Evolutionary conservation across 2,888 invertebrate genomes (phyloP), one percentile per base, ranked within the genome.

Genomic region (Endotricha flammealis): DNA sequence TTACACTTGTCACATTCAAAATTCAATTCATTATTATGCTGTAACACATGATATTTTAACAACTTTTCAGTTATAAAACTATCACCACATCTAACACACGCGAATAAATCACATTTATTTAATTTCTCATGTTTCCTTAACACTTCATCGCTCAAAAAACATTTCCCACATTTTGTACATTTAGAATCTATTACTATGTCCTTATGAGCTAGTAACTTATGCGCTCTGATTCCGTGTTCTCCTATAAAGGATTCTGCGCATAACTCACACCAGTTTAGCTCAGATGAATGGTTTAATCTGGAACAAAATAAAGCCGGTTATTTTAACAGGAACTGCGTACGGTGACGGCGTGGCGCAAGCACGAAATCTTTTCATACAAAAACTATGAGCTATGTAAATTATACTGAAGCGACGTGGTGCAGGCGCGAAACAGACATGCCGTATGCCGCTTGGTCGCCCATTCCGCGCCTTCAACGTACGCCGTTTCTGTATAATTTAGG

Each of bases 221-320:
- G 66, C 49, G 57, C 52, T n/a, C 48, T 43, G 2, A 64, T 39
- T 0, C 66, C 66, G n/a, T 49, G 47, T 13, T 57, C 56, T 0
- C 64, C 54, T 0, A 64, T 52, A 29, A 64, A 66, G 1, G 57
- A 57, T 28, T 59, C 64, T 0, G 63, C 64, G 32, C 66, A 66
- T 2, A 62, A 25, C 5, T 58, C 57, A 23, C 66, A 66, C 8
- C 51, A 51, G 42, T 22, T 22, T 0, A 32, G 13, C 5, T 23
- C 22, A 1, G 22, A 23, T 0, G 31, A 22, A 7, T 32, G 31
- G 2, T 23, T 22, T 6, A 32, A 5, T 12, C 31, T 12, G 1
- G 23, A 22, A 13, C 23, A 23, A 1, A 23, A 32, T 4, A n/a
- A n/a, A n/a, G n/a, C n/a, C n/a, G n/a, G n/a, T n/a, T n/a, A n/a